Evolutionary conservation across 2,113 vertebrate genomes (phyloP).

Genomic region (Meles meles): DNA sequence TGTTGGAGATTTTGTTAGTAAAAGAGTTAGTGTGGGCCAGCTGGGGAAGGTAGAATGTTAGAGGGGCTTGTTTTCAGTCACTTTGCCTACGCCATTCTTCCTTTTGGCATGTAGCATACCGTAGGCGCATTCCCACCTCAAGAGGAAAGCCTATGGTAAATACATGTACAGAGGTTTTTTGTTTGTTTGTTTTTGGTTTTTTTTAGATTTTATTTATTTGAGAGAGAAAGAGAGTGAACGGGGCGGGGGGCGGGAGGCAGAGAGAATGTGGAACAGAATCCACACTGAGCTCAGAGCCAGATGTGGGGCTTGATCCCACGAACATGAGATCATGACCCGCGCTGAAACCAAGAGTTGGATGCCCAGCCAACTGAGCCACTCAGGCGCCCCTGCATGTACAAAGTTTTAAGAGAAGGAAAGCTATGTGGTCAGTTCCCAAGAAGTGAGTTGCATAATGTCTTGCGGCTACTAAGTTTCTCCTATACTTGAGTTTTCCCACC

Average conservation of each 20-base stretch:
- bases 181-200: neutral
- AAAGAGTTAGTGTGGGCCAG: neutral
- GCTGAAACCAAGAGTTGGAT: neutral
- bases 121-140: neutral
- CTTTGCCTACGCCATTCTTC: neutral
- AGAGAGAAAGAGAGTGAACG: neutral
- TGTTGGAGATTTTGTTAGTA: neutral
- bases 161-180: neutral
- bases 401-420: neutral
- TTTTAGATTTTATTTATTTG: neutral
- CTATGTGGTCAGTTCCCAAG: neutral
- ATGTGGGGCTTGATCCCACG: neutral
- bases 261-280: neutral
- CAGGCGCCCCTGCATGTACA: neutral
- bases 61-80: neutral
- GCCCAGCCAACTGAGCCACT: neutral
- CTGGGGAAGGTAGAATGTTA: neutral
- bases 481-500: neutral
- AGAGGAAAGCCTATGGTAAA: neutral
- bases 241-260: no score
- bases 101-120: neutral
- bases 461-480: neutral
- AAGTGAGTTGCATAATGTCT: neutral
- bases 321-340: neutral
- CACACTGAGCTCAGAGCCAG: neutral